Conservation (phyloP, 2,888 invertebrate species). For the Nyleta sp. region DNA sequence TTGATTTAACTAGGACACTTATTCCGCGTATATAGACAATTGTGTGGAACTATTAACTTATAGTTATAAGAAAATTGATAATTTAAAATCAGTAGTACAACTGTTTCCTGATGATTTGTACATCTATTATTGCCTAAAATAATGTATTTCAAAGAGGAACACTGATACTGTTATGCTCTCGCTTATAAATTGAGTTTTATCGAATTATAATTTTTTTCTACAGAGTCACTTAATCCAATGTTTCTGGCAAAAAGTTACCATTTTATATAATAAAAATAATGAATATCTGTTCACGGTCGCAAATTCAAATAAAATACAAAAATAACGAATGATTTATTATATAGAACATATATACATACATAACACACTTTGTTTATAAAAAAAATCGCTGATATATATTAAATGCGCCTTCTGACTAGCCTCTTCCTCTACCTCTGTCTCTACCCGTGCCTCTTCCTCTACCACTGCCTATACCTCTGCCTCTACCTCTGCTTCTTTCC, state of each 20-base stretch:
- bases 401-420: background rate
- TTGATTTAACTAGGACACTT: conserved; percentile 1
- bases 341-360: conserved; percentile 7
- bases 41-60: conserved; percentile 13
- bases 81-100: conserved; percentile 10
- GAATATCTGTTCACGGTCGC: too few relatives aligned
- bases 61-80: conserved; percentile 1
- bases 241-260: background rate
- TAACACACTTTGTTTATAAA: background rate
- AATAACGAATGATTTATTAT: conserved; percentile 1
- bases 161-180: conserved; percentile 2
- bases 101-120: background rate
- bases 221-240: background rate
- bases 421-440: background rate
- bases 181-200: conserved; percentile 4
- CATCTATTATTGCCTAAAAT: background rate
- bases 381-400: conserved; percentile 5
- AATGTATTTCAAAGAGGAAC: conserved; percentile 11
- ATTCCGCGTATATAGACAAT: conserved; percentile 2
- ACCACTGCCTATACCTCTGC: too few relatives aligned
- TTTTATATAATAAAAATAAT: conserved; percentile 2
- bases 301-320: background rate
- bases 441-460: too few relatives aligned
- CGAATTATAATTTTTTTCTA: background rate
- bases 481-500: too few relatives aligned